Evolutionary conservation across 2,888 invertebrate genomes (phyloP).

Genomic region (Drosophila mayaguana): DNA sequence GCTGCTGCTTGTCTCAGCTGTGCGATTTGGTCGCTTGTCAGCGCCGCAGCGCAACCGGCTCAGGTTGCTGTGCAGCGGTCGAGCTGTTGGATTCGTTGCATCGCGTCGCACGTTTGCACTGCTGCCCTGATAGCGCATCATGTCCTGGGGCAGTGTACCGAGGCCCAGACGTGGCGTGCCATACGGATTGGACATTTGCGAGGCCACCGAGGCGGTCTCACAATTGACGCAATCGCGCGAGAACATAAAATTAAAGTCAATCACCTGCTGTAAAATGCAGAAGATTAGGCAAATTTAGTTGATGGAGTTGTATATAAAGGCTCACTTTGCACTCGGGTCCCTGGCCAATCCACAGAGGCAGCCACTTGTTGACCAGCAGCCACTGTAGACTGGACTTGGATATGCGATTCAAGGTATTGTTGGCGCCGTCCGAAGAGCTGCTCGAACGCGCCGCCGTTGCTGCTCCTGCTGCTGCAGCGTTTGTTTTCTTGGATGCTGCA

Average conservation of each 20-base stretch:
- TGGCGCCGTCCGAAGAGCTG: constrained; percentile 70
- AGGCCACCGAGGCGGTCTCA: constrained; percentile 77
- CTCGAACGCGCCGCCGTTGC: constrained; percentile 30
- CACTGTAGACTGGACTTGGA: constrained; percentile 88
- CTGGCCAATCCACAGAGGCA: constrained; percentile 88
- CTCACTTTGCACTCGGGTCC: constrained; percentile 86
- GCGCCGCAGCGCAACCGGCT: constrained; percentile 77
- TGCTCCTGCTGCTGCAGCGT: constrained; percentile 1
- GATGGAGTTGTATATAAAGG: not conserved
- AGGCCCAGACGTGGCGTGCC: constrained; percentile 76
- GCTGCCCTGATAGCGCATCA: constrained; percentile 82
- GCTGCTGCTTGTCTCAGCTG: constrained; percentile 9
- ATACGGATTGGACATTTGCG: constrained; percentile 80
- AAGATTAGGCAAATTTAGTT: not conserved
- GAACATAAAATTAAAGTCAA: constrained; percentile 86
- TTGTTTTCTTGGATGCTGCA: constrained; percentile 14
- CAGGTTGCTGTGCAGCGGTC: constrained; percentile 82
- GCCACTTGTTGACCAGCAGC: constrained; percentile 89
- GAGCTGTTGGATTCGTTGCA: constrained; percentile 58
- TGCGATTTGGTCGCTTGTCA: constrained; percentile 48
- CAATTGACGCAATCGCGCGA: constrained; percentile 85
- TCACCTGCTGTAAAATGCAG: constrained; percentile 64
- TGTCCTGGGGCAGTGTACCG: constrained; percentile 80
- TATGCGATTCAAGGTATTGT: constrained; percentile 85
- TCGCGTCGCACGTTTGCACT: constrained; percentile 67